A percentile compares a stretch with the other conserved stretches of the same genome.
phyloP scores from a whole-genome alignment of 2,888 invertebrate genomes.

The Steinernema carpocapsae region DNA sequence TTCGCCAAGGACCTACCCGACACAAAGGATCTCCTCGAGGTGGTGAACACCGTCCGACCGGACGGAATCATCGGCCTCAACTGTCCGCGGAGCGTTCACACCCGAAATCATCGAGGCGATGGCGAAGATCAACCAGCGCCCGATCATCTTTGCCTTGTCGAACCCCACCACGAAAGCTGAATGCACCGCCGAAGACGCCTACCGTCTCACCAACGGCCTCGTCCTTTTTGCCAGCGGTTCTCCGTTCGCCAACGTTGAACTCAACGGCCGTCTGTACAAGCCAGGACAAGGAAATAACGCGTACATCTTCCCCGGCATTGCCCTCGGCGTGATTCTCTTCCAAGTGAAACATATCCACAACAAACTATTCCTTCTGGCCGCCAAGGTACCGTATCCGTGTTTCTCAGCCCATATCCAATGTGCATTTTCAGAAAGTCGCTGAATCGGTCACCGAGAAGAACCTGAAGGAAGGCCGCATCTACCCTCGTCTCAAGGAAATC shows the following conservation, averaged over 20 bases:
- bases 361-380: conserved; percentile 89
- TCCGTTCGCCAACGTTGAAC: conserved; percentile 85
- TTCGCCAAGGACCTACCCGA: conserved; percentile 83
- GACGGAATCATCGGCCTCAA: conserved; percentile 84
- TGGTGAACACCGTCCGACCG: conserved; percentile 82
- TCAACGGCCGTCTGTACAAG: conserved; percentile 80
- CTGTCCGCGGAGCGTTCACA: conserved; percentile 89
- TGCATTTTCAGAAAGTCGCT: conserved; percentile 77
- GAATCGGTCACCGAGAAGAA: conserved; percentile 82
- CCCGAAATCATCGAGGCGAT: conserved; percentile 83
- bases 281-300: conserved; percentile 98
- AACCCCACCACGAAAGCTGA: conserved; percentile 98
- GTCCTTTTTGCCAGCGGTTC: conserved; percentile 94
- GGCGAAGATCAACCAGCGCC: conserved; percentile 82
- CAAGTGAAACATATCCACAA: conserved; percentile 91
- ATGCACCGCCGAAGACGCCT: conserved; percentile 98
- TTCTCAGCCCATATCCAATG: not conserved
- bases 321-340: conserved; percentile 88
- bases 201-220: conserved; percentile 83
- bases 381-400: conserved; percentile 76
- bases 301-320: conserved; percentile 93
- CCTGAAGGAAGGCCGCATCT: conserved; percentile 83
- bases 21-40: conserved; percentile 80
- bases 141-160: conserved; percentile 95
- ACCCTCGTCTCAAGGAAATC: conserved; percentile 85